A percentile compares a stretch with the other conserved stretches of the same genome.
Conservation (phyloP, 2,113 vertebrate genomes). For the Petrocephalus microphthalmus region DNA sequence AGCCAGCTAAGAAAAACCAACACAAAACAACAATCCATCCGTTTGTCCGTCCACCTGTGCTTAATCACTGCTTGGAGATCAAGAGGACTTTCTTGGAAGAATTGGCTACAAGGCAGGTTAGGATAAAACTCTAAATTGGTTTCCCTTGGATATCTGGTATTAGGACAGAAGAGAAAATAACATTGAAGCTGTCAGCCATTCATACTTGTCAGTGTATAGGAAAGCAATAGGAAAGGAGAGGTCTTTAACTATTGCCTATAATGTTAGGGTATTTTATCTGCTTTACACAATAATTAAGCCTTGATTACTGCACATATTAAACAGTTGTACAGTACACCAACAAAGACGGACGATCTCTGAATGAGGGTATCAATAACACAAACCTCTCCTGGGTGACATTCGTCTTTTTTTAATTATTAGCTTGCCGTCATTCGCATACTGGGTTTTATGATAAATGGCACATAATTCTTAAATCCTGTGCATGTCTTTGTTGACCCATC, state of each 20-base stretch:
- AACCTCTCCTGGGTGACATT: conserved; percentile 1
- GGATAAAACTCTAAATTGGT: not conserved
- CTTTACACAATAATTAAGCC: conserved; percentile 5
- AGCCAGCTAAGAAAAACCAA: not conserved
- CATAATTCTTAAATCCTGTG: conserved; percentile 13
- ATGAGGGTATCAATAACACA: not conserved
- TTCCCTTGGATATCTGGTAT: not conserved
- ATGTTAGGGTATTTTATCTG: not conserved
- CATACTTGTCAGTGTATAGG: not conserved
- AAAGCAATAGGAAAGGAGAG: not conserved
- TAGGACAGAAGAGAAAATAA: not conserved
- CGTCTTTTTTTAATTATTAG: conserved; percentile 15
- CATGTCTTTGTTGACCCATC: conserved; percentile 21
- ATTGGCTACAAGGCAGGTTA: not conserved
- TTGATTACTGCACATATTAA: conserved; percentile 8
- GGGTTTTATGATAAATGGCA: not conserved
- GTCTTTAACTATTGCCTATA: not conserved
- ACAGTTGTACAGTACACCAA: not conserved
- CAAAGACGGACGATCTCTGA: conserved; percentile 1
- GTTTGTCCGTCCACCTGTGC: not conserved
- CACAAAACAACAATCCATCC: not conserved
- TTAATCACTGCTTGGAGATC: not conserved
- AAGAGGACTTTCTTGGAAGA: not conserved
- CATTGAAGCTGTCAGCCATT: not conserved
- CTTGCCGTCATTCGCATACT: not conserved